Evolutionary conservation across 2,888 invertebrate genomes (phyloP), one percentile per base, ranked within the genome.

Genomic region (Drosophila greeni): DNA sequence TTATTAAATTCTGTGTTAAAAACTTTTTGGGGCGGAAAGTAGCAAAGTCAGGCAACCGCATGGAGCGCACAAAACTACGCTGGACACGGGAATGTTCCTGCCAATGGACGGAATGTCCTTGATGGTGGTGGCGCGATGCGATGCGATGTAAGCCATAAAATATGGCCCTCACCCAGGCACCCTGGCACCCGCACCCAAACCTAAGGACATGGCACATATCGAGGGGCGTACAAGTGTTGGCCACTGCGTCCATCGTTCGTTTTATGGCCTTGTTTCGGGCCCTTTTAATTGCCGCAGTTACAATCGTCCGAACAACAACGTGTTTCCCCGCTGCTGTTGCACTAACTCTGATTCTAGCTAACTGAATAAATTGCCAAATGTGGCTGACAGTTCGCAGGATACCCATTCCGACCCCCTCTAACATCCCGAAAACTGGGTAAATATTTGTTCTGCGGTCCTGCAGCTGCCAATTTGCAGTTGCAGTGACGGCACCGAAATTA

Each of bases 201-300:
- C 40, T 29, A 53, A 62, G 42, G 36, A 62, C 61, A 62, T 62
- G 23, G 40, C 48, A 48, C 42, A 51, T 56, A 37, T 45, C n/a
- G n/a, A 40, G 34, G 34, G 24, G 14, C 55, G 34, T 42, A 48
- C 55, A 61, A 36, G 53, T 42, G 54, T 47, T 23, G 26, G 16
- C 33, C 36, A 48, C 54, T 73, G 51, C 47, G 61, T 68, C 60
- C 49, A 45, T 68, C 54, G 69, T 66, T 66, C 58, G 62, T 70
- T 82, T 79, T 74, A 73, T 78, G 81, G 58, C 67, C 69, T 68
- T 71, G 72, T 81, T 73, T 72, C 49, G 59, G 56, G 51, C 16
- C 53, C 56, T 70, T 62, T 76, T 84, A 81, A 81, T 84, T 81
- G 84, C 73, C 51, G 69, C 79, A 74, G 79, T 81, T 78, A 78